Evolutionary conservation across 2,888 invertebrate genomes (phyloP), one percentile per base, ranked within the genome.

Genomic region (Seira ritae): DNA sequence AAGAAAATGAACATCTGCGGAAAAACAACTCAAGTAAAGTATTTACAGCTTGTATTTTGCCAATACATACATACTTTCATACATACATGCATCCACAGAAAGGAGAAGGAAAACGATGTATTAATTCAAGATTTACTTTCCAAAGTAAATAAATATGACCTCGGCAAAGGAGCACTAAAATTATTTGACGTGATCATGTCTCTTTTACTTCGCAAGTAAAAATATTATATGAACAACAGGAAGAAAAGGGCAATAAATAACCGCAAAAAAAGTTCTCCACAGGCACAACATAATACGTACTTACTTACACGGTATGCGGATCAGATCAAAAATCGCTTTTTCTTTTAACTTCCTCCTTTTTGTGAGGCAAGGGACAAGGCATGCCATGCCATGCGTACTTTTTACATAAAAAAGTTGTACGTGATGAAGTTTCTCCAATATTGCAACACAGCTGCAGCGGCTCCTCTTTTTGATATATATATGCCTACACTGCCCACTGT

Each of bases 191-290:
- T 42, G 42, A 42, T 42, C 42, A 42, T 42, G 42, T 42, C 42
- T 42, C 42, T 12, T 42, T 42, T 42, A 42, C n/a, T n/a, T n/a
- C n/a, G 42, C 6, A 42, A 42, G 42, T 42, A 42, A 42, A 42
- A 42, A 12, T 8, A 6, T 42, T n/a, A n/a, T n/a, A n/a, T n/a
- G 42, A 42, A n/a, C n/a, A 42, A 42, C 42, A 42, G 42, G 42
- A 42, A 42, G 42, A 12, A 31, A 68, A 66, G 69, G n/a, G 22
- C 55, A 19, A 22, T 50, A 71, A 71, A 71, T 50, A 71, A 71
- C 71, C 55, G 19, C 69, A 71, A 71, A n/a, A 60, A 66, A 70
- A 74, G 74, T 66, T 74, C 12, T 74, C 66, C 20, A 74, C 66
- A 74, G 46, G 31, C 66, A 42, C 6, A 42, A 8, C 42, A n/a